Evolutionary conservation across 2,888 invertebrate genomes (phyloP).

Genomic region (Metalampra italica): DNA sequence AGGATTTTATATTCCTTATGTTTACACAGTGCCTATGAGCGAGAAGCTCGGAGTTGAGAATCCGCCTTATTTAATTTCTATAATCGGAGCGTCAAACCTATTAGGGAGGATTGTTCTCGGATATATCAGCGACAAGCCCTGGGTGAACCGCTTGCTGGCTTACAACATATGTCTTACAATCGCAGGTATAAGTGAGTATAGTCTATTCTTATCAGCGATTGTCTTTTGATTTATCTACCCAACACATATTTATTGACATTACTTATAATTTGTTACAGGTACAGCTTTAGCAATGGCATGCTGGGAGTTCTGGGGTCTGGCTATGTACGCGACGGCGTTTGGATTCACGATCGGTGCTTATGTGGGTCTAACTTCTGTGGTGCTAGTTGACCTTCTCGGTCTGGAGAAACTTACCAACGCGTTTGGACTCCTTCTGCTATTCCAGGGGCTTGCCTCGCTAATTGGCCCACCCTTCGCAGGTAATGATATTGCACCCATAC

Average conservation of each 20-base stretch:
- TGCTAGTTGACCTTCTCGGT: conserved; percentile 95
- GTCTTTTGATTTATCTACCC: neutral
- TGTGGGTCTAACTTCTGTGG: conserved; percentile 97
- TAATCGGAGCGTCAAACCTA: conserved; percentile 93
- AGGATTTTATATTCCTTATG: conserved; percentile 96
- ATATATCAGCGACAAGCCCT: conserved; percentile 91
- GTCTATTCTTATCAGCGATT: neutral
- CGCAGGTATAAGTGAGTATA: conserved; percentile 89
- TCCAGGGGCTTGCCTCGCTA: conserved; percentile 95
- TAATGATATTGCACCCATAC: conserved; percentile 47
- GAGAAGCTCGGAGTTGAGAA: conserved; percentile 79
- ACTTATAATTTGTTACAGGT: conserved; percentile 68
- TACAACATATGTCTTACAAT: conserved; percentile 93
- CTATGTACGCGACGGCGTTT: conserved; percentile 87
- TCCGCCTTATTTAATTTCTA: conserved; percentile 85
- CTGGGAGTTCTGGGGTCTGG: conserved; percentile 83
- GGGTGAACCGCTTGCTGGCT: conserved; percentile 93
- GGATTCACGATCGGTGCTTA: conserved; percentile 97
- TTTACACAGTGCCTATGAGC: conserved; percentile 89
- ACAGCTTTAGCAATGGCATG: conserved; percentile 90
- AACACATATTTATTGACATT: neutral
- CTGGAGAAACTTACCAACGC: conserved; percentile 96
- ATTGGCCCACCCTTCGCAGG: conserved; percentile 96
- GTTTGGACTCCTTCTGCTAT: conserved; percentile 93
- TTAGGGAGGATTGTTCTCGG: conserved; percentile 93